Percentiles rank a stretch among this genome's conserved stretches.
phyloP scores from a whole-genome alignment of 2,888 invertebrate species.

The Eumacrocentrus americanus region DNA sequence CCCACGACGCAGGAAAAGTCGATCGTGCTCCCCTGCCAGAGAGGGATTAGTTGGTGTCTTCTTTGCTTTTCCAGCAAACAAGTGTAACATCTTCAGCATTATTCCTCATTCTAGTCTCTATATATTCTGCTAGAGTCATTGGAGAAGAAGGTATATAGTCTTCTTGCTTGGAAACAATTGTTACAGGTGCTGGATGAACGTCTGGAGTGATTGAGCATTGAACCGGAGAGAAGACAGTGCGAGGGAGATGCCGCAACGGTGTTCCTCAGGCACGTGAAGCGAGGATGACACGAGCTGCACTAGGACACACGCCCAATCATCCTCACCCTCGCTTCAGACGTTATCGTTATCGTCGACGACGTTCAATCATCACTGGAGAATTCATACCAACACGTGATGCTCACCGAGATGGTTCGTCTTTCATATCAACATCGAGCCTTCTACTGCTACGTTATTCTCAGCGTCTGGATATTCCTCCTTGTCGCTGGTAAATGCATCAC shows the following conservation, averaged over 20 bases:
- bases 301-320: slow-evolving; percentile 25
- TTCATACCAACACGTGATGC: slow-evolving; percentile 47
- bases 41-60: too few species aligned
- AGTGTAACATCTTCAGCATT: too few species aligned
- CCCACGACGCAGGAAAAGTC: too few species aligned
- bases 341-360: slow-evolving; percentile 29
- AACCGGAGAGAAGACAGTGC: too few species aligned
- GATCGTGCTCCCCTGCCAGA: too few species aligned
- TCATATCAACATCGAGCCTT: slow-evolving; percentile 77
- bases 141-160: too few species aligned
- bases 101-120: too few species aligned
- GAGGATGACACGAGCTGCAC: slow-evolving; percentile 35
- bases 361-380: background rate
- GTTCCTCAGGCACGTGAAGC: slow-evolving; percentile 33
- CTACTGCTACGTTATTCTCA: slow-evolving; percentile 82
- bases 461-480: slow-evolving; percentile 80
- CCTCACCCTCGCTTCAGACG: slow-evolving; percentile 27
- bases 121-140: too few species aligned
- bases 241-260: slow-evolving; percentile 6
- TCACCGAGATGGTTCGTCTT: slow-evolving; percentile 67
- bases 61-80: too few species aligned
- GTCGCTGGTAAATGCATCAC: slow-evolving; percentile 77
- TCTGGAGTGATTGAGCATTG: too few species aligned
- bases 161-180: too few species aligned
- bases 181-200: too few species aligned